A percentile compares a stretch with the other conserved stretches of the same genome.
Evolutionary conservation across 2,888 invertebrate species (phyloP).

Genomic region (Busseola fusca): DNA sequence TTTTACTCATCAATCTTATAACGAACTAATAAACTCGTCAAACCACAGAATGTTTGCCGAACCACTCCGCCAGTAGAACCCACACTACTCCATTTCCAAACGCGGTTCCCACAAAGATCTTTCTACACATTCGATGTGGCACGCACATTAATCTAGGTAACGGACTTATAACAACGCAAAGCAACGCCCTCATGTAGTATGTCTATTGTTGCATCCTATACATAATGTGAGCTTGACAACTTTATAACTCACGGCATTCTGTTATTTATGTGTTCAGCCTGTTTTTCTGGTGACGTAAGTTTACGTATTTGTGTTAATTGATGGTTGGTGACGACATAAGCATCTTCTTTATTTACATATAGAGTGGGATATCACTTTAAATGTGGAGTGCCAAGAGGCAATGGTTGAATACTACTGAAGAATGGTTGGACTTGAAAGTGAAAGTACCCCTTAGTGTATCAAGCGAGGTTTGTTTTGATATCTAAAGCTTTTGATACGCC

Average conservation of each 20-base stretch:
- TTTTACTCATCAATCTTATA: slow-evolving; percentile 6
- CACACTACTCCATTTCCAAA: slow-evolving; percentile 78
- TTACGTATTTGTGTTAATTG: slow-evolving; percentile 30
- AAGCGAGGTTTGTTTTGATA: slow-evolving; percentile 22
- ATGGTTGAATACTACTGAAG: not conserved
- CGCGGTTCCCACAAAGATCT: slow-evolving; percentile 86
- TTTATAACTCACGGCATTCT: slow-evolving; percentile 68
- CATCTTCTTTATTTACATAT: too few relatives aligned
- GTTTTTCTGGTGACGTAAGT: slow-evolving; percentile 54
- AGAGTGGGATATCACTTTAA: not conserved
- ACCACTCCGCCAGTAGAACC: slow-evolving; percentile 55
- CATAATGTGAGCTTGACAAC: slow-evolving; percentile 69
- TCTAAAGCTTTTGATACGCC: not conserved
- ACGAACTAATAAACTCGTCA: slow-evolving; percentile 34
- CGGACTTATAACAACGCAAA: slow-evolving; percentile 74
- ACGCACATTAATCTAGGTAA: slow-evolving; percentile 86
- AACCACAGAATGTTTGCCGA: slow-evolving; percentile 42
- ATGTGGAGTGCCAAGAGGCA: not conserved
- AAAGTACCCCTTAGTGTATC: not conserved
- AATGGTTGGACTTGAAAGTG: not conserved
- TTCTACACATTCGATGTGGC: slow-evolving; percentile 85
- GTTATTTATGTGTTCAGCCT: slow-evolving; percentile 58
- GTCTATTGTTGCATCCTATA: slow-evolving; percentile 73
- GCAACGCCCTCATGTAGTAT: slow-evolving; percentile 72
- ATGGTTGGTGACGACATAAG: slow-evolving; percentile 28